These are phyloP conservation scores for Hydrochoerus hydrochaeris DNA, from an alignment of 2,113 vertebrate species.

Conservation along the genomic window DNA sequence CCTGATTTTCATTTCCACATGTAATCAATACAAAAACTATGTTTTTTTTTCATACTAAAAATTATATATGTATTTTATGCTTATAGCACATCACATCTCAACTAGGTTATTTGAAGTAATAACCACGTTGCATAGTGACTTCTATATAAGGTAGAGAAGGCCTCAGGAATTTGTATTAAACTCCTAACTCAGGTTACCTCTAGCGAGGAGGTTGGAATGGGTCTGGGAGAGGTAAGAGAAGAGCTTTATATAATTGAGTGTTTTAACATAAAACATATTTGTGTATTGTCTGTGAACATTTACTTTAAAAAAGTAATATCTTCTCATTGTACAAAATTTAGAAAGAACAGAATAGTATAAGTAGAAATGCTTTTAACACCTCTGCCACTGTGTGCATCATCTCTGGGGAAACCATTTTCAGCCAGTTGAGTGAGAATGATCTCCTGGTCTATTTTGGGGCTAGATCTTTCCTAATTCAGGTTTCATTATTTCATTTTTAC, in stretches of 20 bases:
- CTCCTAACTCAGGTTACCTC: not conserved
- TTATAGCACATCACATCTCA: not conserved
- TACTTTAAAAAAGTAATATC: slow-evolving; percentile 3
- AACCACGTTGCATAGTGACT: not conserved
- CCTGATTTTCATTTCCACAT: not conserved
- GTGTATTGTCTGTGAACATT: not conserved
- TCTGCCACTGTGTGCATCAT: not conserved
- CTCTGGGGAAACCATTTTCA: not conserved
- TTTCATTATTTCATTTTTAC: not conserved
- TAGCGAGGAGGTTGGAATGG: not conserved
- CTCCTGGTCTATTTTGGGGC: not conserved
- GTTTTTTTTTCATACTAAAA: not conserved
- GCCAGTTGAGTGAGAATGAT: not conserved
- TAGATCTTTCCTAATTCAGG: not conserved
- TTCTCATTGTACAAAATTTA: slow-evolving; percentile 8
- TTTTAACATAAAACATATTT: not conserved
- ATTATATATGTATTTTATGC: not conserved
- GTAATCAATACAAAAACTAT: slow-evolving; percentile 36
- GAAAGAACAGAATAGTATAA: not conserved
- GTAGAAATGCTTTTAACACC: not conserved
- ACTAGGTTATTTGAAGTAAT: not conserved
- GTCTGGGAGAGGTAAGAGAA: not conserved
- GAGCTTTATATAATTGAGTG: not conserved
- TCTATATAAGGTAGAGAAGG: not conserved
- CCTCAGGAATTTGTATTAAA: not conserved